These are phyloP conservation scores for Apis cerana DNA, from an alignment of 1,140 invertebrate genomes.

Conservation along the genomic window DNA sequence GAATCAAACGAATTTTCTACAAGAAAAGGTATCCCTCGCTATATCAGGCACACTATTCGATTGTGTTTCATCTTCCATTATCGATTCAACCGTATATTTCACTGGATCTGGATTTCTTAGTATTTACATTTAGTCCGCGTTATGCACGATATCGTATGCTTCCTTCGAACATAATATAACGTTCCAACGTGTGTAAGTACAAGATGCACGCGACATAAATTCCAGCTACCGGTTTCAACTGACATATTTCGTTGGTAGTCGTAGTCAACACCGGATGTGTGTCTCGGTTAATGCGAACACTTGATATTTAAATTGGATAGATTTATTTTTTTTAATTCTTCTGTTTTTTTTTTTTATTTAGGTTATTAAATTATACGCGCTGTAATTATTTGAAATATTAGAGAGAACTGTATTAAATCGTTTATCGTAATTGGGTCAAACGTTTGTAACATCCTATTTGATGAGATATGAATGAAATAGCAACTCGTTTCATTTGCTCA, in stretches of 20 bases:
- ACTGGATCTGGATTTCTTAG: not conserved
- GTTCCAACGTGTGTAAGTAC: slow-evolving; percentile 21
- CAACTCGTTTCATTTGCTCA: no score
- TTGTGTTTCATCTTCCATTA: not conserved
- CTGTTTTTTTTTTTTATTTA: not conserved
- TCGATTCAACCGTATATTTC: slow-evolving; percentile 13
- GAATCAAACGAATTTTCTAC: no score
- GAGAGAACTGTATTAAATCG: no score
- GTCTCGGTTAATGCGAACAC: slow-evolving; percentile 9
- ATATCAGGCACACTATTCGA: not conserved
- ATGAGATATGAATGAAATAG: no score
- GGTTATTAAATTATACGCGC: not conserved
- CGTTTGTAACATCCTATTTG: no score
- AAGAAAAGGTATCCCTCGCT: no score
- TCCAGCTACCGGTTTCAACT: slow-evolving; percentile 39
- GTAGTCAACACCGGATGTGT: not conserved
- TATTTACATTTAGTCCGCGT: slow-evolving; percentile 9
- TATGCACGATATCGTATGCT: not conserved
- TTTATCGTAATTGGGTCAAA: no score
- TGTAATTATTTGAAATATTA: no score
- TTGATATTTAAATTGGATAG: not conserved
- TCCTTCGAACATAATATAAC: slow-evolving; percentile 28
- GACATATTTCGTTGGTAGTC: slow-evolving; percentile 20
- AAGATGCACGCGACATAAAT: slow-evolving; percentile 50
- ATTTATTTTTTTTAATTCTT: not conserved